phyloP scores from a whole-genome alignment of 92 coral and sea anemone species.

The Parazoanthus darwini region DNA sequence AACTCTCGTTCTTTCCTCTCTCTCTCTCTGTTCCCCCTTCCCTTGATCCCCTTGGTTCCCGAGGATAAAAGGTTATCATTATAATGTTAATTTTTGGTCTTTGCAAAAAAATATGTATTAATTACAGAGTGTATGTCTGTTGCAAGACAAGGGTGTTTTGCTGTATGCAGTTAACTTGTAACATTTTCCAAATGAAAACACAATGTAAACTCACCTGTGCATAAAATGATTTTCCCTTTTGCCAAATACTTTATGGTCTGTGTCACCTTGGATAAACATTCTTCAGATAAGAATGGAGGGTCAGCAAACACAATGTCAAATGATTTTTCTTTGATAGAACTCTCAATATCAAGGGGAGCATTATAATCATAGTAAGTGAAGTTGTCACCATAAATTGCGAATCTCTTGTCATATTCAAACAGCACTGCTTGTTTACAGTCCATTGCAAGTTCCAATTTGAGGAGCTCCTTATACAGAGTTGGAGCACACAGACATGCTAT shows the following conservation, averaged over 20 bases:
- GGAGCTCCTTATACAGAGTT: conserved; percentile 68
- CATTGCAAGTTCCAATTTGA: conserved; percentile 43
- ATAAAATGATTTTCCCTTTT: conserved; percentile 67
- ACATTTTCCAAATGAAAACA: background rate
- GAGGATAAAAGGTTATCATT: no score
- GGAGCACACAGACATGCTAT: conserved; percentile 82
- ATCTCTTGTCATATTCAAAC: conserved; percentile 77
- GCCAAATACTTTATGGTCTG: conserved; percentile 68
- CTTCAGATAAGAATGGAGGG: conserved; percentile 79
- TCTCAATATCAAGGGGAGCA: conserved; percentile 59
- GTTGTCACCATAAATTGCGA: conserved; percentile 65
- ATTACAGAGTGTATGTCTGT: no score
- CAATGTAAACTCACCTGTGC: conserved; percentile 52
- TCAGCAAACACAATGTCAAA: conserved; percentile 81
- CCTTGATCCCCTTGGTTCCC: no score
- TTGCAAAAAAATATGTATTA: no score
- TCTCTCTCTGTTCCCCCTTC: no score
- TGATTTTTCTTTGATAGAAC: conserved; percentile 41
- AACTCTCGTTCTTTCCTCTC: no score
- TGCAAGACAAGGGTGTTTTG: no score
- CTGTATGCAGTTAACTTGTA: background rate
- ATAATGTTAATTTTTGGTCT: no score
- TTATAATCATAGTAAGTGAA: conserved; percentile 70
- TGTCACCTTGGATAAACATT: conserved; percentile 61
- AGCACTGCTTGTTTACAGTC: conserved; percentile 52